phyloP scores from a whole-genome alignment of 2,888 invertebrate genomes.

The Poecilus cupreus region DNA sequence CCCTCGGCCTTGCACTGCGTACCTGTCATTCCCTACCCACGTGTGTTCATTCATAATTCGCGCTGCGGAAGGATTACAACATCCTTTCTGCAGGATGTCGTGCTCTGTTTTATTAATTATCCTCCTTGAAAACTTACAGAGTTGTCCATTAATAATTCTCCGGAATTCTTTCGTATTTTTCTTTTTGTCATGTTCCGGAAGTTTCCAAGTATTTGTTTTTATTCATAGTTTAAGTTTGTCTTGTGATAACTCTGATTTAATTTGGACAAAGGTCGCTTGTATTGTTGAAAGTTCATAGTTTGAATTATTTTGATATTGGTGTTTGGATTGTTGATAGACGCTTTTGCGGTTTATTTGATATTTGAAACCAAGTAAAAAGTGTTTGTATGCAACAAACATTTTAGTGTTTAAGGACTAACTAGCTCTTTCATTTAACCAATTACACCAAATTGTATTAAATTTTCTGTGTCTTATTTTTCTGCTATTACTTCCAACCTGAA shows the following conservation, averaged over 20 bases:
- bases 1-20: not conserved
- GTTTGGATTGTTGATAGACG: no score
- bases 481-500: not conserved
- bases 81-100: not conserved
- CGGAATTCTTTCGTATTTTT: not conserved
- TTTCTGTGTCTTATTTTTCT: not conserved
- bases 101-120: not conserved
- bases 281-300: not conserved
- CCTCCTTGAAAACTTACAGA: no score
- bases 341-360: not conserved
- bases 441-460: constrained; percentile 17
- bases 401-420: not conserved
- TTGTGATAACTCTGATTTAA: not conserved
- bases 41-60: not conserved
- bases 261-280: not conserved
- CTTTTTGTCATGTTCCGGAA: not conserved
- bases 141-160: not conserved
- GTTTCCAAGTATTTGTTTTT: not conserved
- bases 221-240: not conserved
- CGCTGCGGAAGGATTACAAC: not conserved
- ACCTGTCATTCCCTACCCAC: not conserved
- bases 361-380: not conserved
- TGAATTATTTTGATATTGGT: not conserved
- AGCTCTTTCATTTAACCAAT: constrained; percentile 1
- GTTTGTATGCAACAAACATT: constrained; percentile 16